Conservation (phyloP, 2,888 invertebrate species). For the Antheraea yamamai region DNA sequence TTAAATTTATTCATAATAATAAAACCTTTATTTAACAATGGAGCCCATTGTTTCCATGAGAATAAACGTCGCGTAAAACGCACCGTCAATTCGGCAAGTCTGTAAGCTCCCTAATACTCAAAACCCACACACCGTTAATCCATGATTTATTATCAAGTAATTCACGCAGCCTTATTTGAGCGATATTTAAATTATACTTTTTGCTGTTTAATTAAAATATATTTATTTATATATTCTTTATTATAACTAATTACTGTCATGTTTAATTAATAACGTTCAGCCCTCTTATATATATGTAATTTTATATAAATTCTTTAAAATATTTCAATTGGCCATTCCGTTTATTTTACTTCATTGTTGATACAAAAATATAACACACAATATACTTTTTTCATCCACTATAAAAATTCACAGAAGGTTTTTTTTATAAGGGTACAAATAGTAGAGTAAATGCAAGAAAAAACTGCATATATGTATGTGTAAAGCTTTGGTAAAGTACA, state of each 20-base stretch:
- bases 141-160: slow-evolving; percentile 4
- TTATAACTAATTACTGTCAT: background rate
- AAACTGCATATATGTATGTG: too few relatives aligned
- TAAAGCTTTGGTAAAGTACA: too few relatives aligned
- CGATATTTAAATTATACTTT: background rate
- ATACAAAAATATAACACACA: background rate
- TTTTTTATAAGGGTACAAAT: background rate
- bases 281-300: background rate
- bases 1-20: background rate
- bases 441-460: too few relatives aligned
- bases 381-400: background rate
- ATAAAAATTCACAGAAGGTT: background rate
- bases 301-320: background rate
- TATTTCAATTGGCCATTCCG: background rate
- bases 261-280: background rate
- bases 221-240: background rate
- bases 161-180: slow-evolving; percentile 5
- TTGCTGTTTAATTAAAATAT: background rate
- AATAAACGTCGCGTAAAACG: too few relatives aligned
- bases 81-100: background rate
- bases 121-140: background rate
- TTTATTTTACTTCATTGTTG: background rate
- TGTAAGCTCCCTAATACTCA: slow-evolving; percentile 4
- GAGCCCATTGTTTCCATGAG: background rate
- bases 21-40: background rate